These are phyloP conservation scores for Allygus modestus DNA, from an alignment of 2,888 invertebrate species.

Conservation along the genomic window DNA sequence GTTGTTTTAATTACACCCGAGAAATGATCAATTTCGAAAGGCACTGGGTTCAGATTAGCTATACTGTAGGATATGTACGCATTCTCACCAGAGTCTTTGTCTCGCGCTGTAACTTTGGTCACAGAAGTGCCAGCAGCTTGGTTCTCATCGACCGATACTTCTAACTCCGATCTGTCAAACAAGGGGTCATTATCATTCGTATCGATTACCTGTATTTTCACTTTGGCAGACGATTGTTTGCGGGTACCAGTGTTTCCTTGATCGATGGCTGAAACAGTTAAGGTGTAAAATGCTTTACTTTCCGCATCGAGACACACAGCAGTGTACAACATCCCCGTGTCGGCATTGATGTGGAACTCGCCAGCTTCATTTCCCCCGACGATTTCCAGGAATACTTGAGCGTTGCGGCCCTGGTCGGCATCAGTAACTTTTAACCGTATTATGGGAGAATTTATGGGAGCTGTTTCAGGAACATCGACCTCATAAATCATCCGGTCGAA, in stretches of 20 bases:
- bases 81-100: conserved; percentile 95
- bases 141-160: conserved; percentile 90
- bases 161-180: conserved; percentile 85
- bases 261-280: conserved; percentile 94
- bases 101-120: conserved; percentile 89
- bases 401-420: conserved; percentile 89
- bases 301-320: conserved; percentile 91
- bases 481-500: conserved; percentile 93
- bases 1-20: conserved; percentile 93
- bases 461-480: conserved; percentile 91
- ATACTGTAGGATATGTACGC: conserved; percentile 97
- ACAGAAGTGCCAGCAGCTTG: conserved; percentile 91
- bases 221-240: conserved; percentile 93
- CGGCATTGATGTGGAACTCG: conserved; percentile 91
- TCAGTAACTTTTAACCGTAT: conserved; percentile 92
- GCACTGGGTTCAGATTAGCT: conserved; percentile 92
- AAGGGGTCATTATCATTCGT: conserved; percentile 97
- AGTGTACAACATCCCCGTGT: conserved; percentile 93
- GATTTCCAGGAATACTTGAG: conserved; percentile 91
- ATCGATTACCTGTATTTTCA: conserved; percentile 92
- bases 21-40: conserved; percentile 97
- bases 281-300: conserved; percentile 87
- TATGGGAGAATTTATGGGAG: conserved; percentile 92
- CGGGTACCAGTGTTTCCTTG: conserved; percentile 90
- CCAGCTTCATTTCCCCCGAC: conserved; percentile 95